Conservation (phyloP, 2,113 vertebrate genomes). For the Ailurus styani region DNA sequence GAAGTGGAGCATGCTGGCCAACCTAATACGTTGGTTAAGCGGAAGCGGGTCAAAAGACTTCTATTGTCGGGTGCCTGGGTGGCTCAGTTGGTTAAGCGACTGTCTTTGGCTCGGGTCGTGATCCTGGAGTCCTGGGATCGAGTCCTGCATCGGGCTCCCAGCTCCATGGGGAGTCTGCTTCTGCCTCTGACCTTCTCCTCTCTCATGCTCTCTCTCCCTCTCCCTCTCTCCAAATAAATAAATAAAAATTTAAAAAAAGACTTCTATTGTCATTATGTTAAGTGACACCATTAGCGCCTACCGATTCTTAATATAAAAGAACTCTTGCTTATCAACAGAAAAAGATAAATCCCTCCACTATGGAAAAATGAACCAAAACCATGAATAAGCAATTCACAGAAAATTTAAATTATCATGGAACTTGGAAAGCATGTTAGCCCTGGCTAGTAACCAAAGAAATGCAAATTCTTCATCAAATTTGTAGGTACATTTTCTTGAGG, state of each 20-base stretch:
- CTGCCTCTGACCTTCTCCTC: too few species aligned
- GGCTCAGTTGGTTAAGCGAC: too few species aligned
- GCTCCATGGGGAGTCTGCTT: too few species aligned
- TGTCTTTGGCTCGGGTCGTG: too few species aligned
- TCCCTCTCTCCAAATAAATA: too few species aligned
- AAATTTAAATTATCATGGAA: neutral
- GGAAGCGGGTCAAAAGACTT: neutral
- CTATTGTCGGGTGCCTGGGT: too few species aligned
- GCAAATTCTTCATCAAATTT: neutral
- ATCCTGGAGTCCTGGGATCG: too few species aligned
- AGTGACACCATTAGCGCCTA: neutral
- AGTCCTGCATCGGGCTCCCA: too few species aligned
- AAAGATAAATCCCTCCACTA: neutral
- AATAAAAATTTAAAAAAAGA: too few species aligned
- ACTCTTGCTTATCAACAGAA: neutral
- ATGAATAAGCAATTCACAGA: neutral
- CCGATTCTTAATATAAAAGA: neutral
- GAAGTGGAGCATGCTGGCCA: accelerated
- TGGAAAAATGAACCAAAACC: neutral
- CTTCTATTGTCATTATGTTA: accelerated
- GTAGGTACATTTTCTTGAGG: neutral
- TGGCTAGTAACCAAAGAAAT: neutral
- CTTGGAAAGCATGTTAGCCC: neutral
- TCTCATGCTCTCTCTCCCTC: too few species aligned
- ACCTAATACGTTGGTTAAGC: neutral